phyloP scores from a whole-genome alignment of 1,140 invertebrate genomes.

The Brachionus koreanus region DNA sequence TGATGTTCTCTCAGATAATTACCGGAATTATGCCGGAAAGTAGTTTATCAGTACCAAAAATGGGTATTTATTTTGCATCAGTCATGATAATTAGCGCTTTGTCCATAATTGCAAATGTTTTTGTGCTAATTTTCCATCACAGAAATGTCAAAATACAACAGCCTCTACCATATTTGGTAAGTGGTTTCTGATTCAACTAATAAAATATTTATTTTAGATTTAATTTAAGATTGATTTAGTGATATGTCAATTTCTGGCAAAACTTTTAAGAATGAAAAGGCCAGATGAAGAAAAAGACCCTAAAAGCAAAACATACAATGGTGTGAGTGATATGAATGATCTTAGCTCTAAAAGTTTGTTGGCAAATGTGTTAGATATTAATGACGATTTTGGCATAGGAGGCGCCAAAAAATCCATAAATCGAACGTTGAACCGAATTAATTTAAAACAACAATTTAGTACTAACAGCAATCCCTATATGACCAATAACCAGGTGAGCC shows the following conservation, averaged over 20 bases:
- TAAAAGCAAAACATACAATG: background rate
- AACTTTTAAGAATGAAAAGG: conserved; percentile 37
- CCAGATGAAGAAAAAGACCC: background rate
- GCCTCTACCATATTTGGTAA: conserved; percentile 96
- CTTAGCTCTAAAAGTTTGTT: conserved; percentile 17
- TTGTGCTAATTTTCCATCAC: conserved; percentile 99
- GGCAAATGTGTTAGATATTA: conserved; percentile 41
- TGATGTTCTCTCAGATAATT: conserved; percentile 56
- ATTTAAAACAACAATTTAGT: conserved; percentile 3
- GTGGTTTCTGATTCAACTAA: conserved; percentile 48
- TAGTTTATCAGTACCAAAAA: conserved; percentile 90
- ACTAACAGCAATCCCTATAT: conserved; percentile 5
- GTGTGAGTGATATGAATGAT: background rate
- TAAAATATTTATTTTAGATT: background rate
- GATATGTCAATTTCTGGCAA: conserved; percentile 59
- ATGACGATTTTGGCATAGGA: conserved; percentile 3
- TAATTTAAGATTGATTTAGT: conserved; percentile 30
- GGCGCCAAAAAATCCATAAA: background rate
- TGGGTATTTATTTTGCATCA: conserved; percentile 97
- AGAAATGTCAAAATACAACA: conserved; percentile 87
- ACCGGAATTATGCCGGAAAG: conserved; percentile 89
- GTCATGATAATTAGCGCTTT: conserved; percentile 99
- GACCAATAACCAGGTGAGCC: conserved; percentile 4
- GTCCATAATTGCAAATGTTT: conserved; percentile 95
- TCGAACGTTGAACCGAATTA: background rate